Evolutionary conservation across 2,888 invertebrate species (phyloP).

Genomic region (Epirrita christyi): DNA sequence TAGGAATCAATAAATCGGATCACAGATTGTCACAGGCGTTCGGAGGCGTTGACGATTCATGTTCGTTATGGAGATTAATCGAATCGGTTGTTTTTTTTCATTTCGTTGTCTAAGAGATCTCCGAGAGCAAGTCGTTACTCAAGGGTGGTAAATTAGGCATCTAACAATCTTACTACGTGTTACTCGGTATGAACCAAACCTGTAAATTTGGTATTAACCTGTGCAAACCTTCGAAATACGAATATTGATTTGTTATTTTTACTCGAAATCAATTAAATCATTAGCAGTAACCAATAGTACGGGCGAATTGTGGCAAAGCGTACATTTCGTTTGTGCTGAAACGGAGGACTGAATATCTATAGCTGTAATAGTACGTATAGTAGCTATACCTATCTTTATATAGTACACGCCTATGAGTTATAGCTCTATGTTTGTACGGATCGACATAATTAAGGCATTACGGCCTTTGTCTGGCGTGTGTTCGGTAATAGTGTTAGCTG

Average conservation of each 20-base stretch:
- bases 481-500: slow-evolving; percentile 29
- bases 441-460: slow-evolving; percentile 34
- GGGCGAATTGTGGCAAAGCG: slow-evolving; percentile 48
- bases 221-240: not conserved
- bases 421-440: slow-evolving; percentile 23
- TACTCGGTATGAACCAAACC: no score
- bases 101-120: no score
- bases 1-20: slow-evolving; percentile 30
- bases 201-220: not conserved
- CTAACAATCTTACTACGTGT: no score
- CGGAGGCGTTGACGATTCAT: slow-evolving; percentile 19
- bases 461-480: slow-evolving; percentile 24
- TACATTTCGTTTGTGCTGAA: slow-evolving; percentile 56
- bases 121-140: no score
- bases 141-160: no score
- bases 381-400: slow-evolving; percentile 1
- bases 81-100: not conserved
- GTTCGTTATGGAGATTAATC: slow-evolving; percentile 18
- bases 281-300: slow-evolving; percentile 35
- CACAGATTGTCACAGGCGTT: slow-evolving; percentile 23
- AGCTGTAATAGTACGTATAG: not conserved
- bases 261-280: slow-evolving; percentile 14
- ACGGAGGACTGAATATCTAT: slow-evolving; percentile 41
- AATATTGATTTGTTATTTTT: no score
- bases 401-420: slow-evolving; percentile 15